Base-by-base conservation (phyloP, 2,113 vertebrate genomes). In the Epinephelus lanceolatus region DNA sequence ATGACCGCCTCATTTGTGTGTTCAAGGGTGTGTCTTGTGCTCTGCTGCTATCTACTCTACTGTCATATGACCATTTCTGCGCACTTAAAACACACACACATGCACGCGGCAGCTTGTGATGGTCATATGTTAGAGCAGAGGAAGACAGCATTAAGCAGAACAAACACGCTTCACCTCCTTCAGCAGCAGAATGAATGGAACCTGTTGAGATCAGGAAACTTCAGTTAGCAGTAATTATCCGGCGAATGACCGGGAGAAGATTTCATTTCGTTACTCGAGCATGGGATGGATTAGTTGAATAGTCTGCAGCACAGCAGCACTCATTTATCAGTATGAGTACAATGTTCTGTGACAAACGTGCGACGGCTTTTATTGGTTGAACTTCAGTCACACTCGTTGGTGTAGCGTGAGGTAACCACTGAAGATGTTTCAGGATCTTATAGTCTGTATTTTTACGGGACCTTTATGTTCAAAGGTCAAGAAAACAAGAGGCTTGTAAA, bases 91-190 rank as follows among this genome's bases (percentile, higher is more conserved):
- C 67, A 66, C 75, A 66, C 71, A 67, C 6, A 10, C 59, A 47
- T 17, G 33, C 67, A 67, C 45, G 1, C 40, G 14, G 15, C 27
- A 63, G 81, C 86, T 88, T 86, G 89, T 91, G 86, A 88, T 53
- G 86, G 68, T 91, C 88, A 91, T 71, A 85, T 88, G 91, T 88
- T 81, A 5, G 76, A 60, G 76, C 18, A 30, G 52, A 66, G 25
- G 51, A 56, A 61, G 61, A 70, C 13, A 3, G 7, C 25, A 3
- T 45, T 45, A 15, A 83, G 85, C 52, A 47, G 51, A 53, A 67
- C 49, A 17, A 62, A 68, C 30, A 2, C 1, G 3, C 25, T 51
- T 37, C 61, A 45, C 52, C 52, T 77, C 78, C 15, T 62, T 21
- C 68, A 23, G 11, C 61, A 15, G 37, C 30, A 27, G 75, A 81